Evolutionary conservation across 2,113 vertebrate species (phyloP).

Genomic region (Diphyllodes magnificus): DNA sequence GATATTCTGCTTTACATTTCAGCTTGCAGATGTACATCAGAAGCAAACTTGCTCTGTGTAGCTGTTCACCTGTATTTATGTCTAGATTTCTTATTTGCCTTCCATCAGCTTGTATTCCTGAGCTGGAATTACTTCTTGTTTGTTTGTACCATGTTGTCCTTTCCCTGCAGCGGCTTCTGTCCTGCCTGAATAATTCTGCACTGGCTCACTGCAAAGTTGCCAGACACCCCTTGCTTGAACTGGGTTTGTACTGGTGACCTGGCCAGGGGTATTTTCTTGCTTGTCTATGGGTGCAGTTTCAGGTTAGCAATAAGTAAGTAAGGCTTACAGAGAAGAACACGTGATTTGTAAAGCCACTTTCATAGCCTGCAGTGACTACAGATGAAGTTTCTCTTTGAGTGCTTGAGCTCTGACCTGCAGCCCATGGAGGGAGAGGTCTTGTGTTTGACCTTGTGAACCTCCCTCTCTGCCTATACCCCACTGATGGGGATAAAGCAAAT

Average conservation of each 20-base stretch:
- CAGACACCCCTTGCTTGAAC: not conserved
- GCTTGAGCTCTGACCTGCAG: not conserved
- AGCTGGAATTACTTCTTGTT: not conserved
- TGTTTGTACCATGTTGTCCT: not conserved
- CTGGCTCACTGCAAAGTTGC: not conserved
- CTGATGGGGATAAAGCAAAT: not conserved
- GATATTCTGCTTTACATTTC: not conserved
- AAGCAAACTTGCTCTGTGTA: not conserved
- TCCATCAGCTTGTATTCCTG: not conserved
- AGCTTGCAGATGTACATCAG: not conserved
- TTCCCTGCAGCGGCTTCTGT: not conserved
- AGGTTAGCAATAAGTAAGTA: not conserved
- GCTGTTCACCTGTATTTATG: not conserved
- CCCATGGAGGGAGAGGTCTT: not conserved
- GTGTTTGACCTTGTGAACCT: not conserved
- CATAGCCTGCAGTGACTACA: not conserved
- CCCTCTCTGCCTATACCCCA: accelerated
- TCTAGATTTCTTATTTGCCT: not conserved
- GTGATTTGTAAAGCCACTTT: not conserved
- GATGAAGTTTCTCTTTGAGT: not conserved
- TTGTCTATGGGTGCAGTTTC: not conserved
- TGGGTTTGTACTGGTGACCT: not conserved
- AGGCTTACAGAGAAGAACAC: not conserved
- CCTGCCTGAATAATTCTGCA: not conserved
- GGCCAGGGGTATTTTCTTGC: not conserved